Evolutionary conservation across 2,113 vertebrate genomes (phyloP), one percentile per base, ranked within the genome.

Genomic region (Entosphenus tridentatus): DNA sequence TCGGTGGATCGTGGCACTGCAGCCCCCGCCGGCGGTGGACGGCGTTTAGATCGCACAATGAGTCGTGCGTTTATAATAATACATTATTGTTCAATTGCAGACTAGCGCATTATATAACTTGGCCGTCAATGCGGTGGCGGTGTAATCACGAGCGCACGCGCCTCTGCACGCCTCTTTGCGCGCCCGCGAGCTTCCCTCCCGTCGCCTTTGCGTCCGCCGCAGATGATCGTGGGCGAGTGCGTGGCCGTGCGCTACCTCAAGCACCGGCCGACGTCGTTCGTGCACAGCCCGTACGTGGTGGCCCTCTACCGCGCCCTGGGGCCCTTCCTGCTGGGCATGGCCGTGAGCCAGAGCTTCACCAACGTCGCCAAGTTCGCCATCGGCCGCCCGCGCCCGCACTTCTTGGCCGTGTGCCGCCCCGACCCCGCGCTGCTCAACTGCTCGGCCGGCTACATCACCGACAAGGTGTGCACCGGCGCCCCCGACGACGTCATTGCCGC

Each of bases 311-410:
- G 87, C 78, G 90, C 96, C 79, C 83, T 96, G 73, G 93, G 93
- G 1, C 88, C 92, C 76, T 98, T 98, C 57, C 83, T 91, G 73
- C 96, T 98, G 0, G 92, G 92, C 77, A 95, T 89, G 1, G 89
- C 89, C 68, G 80, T 95, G 77, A 98, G 93, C 81, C 93, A 97
- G 78, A 96, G 90, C 13, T 92, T 98, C 80, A 98, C 93, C 17
- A 90, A 97, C 83, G 95, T 98, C 56, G 93, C 92, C 73, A 97
- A 97, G 78, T 90, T 98, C 76, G 92, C 93, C 1, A 87, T 96
- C n/a, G 93, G 93, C 16, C 87, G 93, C 55, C 81, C 96, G 83
- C 80, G 93, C 72, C 93, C 93, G 0, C 90, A 98, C 77, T 98
- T 98, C 78, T 69, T 97, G 70, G 83, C 79, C 0, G 83, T 96